Conservation (phyloP, 2,797 vertebrate genomes). For the Sibirionetta formosa region DNA sequence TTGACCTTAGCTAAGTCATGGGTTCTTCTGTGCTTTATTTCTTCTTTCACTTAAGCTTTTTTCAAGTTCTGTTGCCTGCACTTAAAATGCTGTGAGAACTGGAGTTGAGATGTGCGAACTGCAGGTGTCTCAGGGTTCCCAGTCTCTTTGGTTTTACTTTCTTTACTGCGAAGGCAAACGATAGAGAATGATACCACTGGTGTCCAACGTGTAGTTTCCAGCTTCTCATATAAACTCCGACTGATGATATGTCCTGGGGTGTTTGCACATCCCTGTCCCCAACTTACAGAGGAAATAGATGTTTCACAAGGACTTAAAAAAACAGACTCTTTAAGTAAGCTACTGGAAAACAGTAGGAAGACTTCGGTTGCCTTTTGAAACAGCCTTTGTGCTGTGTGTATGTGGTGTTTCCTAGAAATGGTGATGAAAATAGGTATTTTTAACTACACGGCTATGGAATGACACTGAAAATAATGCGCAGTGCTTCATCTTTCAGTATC, state of each 20-base stretch:
- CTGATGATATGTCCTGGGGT: neutral
- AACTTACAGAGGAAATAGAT: neutral
- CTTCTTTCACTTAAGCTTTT: neutral
- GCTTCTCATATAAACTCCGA: neutral
- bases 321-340: neutral
- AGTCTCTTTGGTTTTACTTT: neutral
- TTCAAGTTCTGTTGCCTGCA: neutral
- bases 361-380: neutral
- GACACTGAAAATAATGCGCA: conserved; percentile 24
- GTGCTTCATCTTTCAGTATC: neutral
- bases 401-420: conserved; percentile 8
- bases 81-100: neutral
- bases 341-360: neutral
- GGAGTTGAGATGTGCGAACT: neutral
- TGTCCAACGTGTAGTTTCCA: neutral
- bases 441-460: neutral
- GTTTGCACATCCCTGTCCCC: neutral
- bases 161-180: neutral
- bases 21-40: neutral
- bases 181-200: neutral
- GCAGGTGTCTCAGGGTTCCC: neutral
- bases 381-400: neutral
- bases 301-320: neutral
- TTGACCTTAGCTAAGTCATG: neutral
- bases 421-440: conserved; percentile 38